Evolutionary conservation across 2,888 invertebrate species (phyloP).

Genomic region (Lithodes maja): DNA sequence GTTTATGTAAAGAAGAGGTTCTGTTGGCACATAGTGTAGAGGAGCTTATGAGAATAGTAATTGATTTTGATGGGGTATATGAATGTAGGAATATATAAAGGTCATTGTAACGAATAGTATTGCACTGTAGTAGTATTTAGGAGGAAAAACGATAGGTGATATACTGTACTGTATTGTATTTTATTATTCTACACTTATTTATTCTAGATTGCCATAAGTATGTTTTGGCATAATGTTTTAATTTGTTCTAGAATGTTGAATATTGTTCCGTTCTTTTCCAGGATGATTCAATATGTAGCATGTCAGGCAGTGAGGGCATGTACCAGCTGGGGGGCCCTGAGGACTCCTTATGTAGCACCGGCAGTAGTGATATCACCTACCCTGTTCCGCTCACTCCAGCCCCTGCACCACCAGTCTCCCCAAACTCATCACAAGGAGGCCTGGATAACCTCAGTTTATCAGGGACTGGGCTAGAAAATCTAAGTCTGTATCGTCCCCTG

Average conservation of each 20-base stretch:
- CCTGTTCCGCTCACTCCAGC: slow-evolving; percentile 15
- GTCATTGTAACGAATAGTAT: too few relatives aligned
- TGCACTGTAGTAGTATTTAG: too few relatives aligned
- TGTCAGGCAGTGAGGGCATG: slow-evolving; percentile 46
- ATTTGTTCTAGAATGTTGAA: neutral
- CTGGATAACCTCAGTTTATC: slow-evolving; percentile 7
- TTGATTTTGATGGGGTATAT: too few relatives aligned
- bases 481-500: slow-evolving; percentile 21
- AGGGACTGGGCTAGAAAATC: slow-evolving; percentile 16
- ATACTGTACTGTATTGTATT: too few relatives aligned
- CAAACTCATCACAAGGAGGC: slow-evolving; percentile 42
- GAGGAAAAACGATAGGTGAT: too few relatives aligned
- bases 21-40: too few relatives aligned
- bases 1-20: too few relatives aligned
- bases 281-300: slow-evolving; percentile 35
- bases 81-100: too few relatives aligned
- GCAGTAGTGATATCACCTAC: neutral
- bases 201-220: too few relatives aligned
- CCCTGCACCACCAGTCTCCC: slow-evolving; percentile 39
- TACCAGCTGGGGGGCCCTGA: slow-evolving; percentile 29
- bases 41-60: too few relatives aligned
- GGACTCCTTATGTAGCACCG: slow-evolving; percentile 12
- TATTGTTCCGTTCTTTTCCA: slow-evolving; percentile 4
- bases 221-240: neutral
- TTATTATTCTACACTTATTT: too few relatives aligned